Conservation (phyloP, 2,797 vertebrate genomes). For the Chelon labrosus region DNA sequence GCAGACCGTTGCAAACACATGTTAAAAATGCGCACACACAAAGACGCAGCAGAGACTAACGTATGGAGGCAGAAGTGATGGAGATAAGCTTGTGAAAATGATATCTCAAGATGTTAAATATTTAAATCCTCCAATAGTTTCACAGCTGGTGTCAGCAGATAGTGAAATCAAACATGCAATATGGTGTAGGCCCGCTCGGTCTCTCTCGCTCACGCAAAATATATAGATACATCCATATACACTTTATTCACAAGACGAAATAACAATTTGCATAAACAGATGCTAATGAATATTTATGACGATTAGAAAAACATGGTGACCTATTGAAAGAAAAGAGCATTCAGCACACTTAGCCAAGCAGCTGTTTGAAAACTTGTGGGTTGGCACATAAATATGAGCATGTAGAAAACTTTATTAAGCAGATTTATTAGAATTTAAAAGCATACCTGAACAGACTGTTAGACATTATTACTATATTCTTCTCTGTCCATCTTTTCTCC, state of each 20-base stretch:
- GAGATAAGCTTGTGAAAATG: slow-evolving; percentile 46
- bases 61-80: slow-evolving; percentile 14
- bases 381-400: slow-evolving; percentile 26
- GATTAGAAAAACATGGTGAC: slow-evolving; percentile 36
- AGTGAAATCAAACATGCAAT: slow-evolving; percentile 58
- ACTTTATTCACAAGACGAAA: slow-evolving; percentile 11
- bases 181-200: slow-evolving; percentile 15
- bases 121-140: slow-evolving; percentile 72
- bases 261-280: slow-evolving; percentile 63
- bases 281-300: slow-evolving; percentile 66
- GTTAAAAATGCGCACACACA: neutral
- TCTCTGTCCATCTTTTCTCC: neutral
- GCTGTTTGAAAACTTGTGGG: slow-evolving; percentile 34
- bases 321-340: slow-evolving; percentile 14
- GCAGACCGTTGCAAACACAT: neutral
- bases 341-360: slow-evolving; percentile 8
- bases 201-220: slow-evolving; percentile 2
- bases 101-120: slow-evolving; percentile 70
- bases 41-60: neutral
- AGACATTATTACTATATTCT: neutral
- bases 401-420: slow-evolving; percentile 4
- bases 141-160: slow-evolving; percentile 70
- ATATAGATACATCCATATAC: slow-evolving; percentile 23
- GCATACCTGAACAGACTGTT: neutral
- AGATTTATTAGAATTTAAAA: slow-evolving; percentile 12